Conservation (phyloP, 2,113 vertebrate species). For the Glaucidium brasilianum region DNA sequence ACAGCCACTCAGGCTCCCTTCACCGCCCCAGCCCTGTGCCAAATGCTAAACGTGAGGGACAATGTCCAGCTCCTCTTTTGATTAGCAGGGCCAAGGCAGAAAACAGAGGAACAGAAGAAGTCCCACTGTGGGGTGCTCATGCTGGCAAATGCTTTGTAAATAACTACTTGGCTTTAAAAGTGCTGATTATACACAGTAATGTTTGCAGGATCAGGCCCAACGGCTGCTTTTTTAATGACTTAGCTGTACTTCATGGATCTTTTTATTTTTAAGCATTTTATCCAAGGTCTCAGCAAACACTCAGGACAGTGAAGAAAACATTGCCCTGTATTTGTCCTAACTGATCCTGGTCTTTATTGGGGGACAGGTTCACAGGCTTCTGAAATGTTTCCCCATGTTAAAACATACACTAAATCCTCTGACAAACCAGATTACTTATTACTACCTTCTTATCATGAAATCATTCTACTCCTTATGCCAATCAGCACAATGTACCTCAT, state of each 20-base stretch:
- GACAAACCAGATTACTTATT: accelerated
- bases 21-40: background rate
- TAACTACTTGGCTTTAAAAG: background rate
- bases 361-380: background rate
- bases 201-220: background rate
- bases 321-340: background rate
- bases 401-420: background rate
- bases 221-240: background rate
- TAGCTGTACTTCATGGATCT: background rate
- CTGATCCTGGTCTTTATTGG: background rate
- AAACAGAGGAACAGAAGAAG: background rate
- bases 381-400: background rate
- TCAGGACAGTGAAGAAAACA: accelerated
- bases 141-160: background rate
- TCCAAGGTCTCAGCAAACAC: background rate
- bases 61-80: background rate
- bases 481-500: accelerated
- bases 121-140: background rate
- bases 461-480: accelerated
- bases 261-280: background rate
- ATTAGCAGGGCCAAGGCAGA: background rate
- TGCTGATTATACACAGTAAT: background rate
- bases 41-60: too few species aligned
- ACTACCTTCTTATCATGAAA: accelerated
- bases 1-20: background rate